Evolutionary conservation across 2,113 vertebrate species (phyloP), one percentile per base, ranked within the genome.

Genomic region (Cacatua alba): DNA sequence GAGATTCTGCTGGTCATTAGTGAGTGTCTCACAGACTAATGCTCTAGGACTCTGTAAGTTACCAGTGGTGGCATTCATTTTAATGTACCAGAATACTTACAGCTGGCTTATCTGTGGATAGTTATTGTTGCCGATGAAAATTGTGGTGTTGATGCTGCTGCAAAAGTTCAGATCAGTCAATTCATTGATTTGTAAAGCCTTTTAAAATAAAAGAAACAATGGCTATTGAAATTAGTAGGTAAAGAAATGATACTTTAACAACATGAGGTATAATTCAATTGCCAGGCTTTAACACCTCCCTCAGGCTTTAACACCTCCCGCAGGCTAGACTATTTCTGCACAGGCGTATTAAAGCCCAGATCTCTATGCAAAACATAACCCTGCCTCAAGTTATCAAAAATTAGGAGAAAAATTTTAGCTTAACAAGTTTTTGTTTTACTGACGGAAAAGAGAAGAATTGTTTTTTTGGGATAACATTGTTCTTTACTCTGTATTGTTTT

Each of bases 181-280:
- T 92, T 99, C 99, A 86, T 99, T 99, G 48, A 98, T 59, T 86
- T 98, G 96, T 92, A 99, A 96, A 96, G 98, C 99, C 99, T 99
- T 95, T 43, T 46, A 70, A 65, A 95, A 78, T 2, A 74, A 82
- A 77, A 87, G 35, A 69, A 88, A 88, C 24, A 69, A 85, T 8
- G 29, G 13, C 71, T 75, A 43, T 8, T 68, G 21, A 74, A 81
- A 87, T 86, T 12, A 92, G 33, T 39, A 21, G 37, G n/a, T 31
- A 64, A 88, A 72, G 5, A 25, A 46, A 65, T 19, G 5, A 53
- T 18, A 59, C 6, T 18, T 33, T 26, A 71, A 41, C 9, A 64
- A 35, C 24, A 33, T 17, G 26, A 69, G 37, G 33, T 23, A 37
- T 1, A 65, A 70, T 24, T 37, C 3, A 44, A 53, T 67, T 46